A percentile compares a stretch with the other conserved stretches of the same genome.
These are phyloP conservation scores for Pycnonotus jocosus DNA, from an alignment of 2,113 vertebrate species.

Conservation along the genomic window DNA sequence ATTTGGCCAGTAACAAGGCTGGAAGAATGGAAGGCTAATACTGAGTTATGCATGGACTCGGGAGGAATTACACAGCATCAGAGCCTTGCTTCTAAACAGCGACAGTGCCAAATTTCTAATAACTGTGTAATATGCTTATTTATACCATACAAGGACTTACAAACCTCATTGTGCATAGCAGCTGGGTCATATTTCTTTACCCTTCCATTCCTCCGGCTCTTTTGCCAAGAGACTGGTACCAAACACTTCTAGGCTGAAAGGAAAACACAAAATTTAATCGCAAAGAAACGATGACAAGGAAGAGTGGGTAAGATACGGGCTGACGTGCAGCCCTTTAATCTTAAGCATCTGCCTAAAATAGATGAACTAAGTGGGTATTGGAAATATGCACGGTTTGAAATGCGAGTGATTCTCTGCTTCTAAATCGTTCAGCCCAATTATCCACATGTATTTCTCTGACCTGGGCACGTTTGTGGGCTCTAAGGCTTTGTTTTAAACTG, in stretches of 20 bases:
- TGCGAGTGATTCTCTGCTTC: neutral
- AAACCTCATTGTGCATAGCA: conserved; percentile 56
- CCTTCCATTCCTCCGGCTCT: conserved; percentile 44
- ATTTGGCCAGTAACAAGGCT: neutral
- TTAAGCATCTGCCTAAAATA: conserved; percentile 18
- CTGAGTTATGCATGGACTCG: neutral
- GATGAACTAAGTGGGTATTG: neutral
- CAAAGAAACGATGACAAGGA: conserved; percentile 33
- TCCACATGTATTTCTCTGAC: neutral
- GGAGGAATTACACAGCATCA: conserved; percentile 9
- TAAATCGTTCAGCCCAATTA: neutral
- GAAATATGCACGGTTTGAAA: neutral
- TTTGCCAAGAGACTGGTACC: conserved; percentile 47
- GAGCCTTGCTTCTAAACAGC: neutral
- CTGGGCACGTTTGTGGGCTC: neutral
- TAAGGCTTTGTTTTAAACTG: neutral
- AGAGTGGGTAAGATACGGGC: conserved; percentile 25
- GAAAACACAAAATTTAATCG: conserved; percentile 44
- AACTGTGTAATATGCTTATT: conserved; percentile 56
- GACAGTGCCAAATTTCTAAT: conserved; percentile 46
- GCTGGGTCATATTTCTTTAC: conserved; percentile 51
- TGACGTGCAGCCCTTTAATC: neutral
- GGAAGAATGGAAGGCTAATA: neutral
- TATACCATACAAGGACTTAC: conserved; percentile 64
- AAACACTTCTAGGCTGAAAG: conserved; percentile 40